Evolutionary conservation across 2,797 vertebrate species (phyloP), one percentile per base, ranked within the genome.

Genomic region (Microctenopoma lineatum): DNA sequence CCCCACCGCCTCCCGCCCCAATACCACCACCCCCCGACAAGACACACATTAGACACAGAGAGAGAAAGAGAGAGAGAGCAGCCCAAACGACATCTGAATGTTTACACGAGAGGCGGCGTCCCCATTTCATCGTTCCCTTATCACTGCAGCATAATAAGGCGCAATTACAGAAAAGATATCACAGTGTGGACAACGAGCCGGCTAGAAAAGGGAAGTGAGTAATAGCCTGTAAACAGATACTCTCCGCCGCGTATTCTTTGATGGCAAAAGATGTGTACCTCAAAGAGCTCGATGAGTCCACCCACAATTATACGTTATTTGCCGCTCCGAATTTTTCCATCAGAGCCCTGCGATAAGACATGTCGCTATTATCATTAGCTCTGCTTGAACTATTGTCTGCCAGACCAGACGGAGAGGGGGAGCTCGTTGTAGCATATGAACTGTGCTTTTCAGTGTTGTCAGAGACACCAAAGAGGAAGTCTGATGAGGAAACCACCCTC

Each of bases 111-210:
- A 85, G 88, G 80, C 86, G 71, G 84, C 45, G 77, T 80, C 69
- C 57, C 68, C 27, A 65, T 88, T 88, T 88, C 74, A 80, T 84
- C 81, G 41, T 66, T 54, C 36, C 54, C 87, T 92, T 92, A 92
- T 93, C 90, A 16, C n/a, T 3, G 27, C 14, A 21, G 66, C 74
- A 71, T 92, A 92, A 93, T 92, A 73, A 87, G 79, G 66, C 44
- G 45, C 88, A 92, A 90, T 92, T 92, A 90, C 79, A 84, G 85
- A 73, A 85, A 64, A 77, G 88, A 92, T 91, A 86, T 62, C 21
- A 44, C 61, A 62, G 52, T 42, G 41, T 57, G 76, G 81, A 83
- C 80, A 84, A 83, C 83, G 61, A 74, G 79, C 63, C 41, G 18
- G 71, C 56, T 10, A 77, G 73, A 73, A 42, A 77, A 21, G 64